Conservation (phyloP, 2,888 invertebrate genomes). For the Sialis lutaria region DNA sequence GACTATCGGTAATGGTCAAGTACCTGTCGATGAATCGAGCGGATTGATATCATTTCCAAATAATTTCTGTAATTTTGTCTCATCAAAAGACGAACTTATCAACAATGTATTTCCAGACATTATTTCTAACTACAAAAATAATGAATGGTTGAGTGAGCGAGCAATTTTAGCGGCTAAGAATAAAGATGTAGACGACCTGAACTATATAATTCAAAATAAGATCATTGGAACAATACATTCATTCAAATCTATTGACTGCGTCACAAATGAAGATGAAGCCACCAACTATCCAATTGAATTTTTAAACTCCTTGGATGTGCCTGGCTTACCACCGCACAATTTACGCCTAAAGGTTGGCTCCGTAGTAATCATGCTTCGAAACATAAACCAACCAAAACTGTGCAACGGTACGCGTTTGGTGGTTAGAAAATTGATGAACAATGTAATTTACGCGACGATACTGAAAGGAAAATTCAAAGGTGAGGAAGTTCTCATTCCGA, state of each 20-base stretch:
- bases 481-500: slow-evolving; percentile 12
- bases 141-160: too few relatives aligned
- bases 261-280: slow-evolving; percentile 10
- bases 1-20: slow-evolving; percentile 18
- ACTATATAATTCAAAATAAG: slow-evolving; percentile 15
- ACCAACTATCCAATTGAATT: slow-evolving; percentile 17
- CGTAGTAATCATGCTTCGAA: slow-evolving; percentile 17
- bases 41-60: slow-evolving; percentile 18
- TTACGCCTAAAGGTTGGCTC: slow-evolving; percentile 15
- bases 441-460: slow-evolving; percentile 8
- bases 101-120: slow-evolving; percentile 16
- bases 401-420: slow-evolving; percentile 13
- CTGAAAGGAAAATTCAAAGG: slow-evolving; percentile 5
- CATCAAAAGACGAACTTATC: slow-evolving; percentile 11
- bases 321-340: slow-evolving; percentile 12
- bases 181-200: too few relatives aligned
- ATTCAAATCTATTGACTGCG: slow-evolving; percentile 14
- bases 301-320: slow-evolving; percentile 17
- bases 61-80: slow-evolving; percentile 17
- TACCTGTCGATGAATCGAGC: slow-evolving; percentile 16
- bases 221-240: slow-evolving; percentile 12
- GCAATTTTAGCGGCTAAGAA: too few relatives aligned
- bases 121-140: slow-evolving; percentile 12
- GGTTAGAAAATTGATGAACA: slow-evolving; percentile 7
- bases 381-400: slow-evolving; percentile 16